Conservation (phyloP, 1,140 invertebrate genomes). For the Lordiphosa clarofinis region DNA sequence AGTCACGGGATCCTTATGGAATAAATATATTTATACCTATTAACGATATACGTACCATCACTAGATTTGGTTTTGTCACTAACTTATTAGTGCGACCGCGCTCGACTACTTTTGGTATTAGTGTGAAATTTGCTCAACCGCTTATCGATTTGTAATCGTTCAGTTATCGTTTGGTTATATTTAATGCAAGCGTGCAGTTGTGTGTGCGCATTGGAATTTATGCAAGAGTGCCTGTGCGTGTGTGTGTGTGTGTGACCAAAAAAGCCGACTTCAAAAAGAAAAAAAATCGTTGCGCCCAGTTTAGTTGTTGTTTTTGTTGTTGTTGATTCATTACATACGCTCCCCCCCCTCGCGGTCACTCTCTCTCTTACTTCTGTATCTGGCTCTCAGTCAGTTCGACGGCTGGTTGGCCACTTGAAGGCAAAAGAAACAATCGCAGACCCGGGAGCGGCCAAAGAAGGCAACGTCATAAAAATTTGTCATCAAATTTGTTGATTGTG, state of each 20-base stretch:
- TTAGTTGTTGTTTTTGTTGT: conserved; percentile 57
- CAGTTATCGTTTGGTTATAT: too few relatives aligned
- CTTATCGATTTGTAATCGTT: too few relatives aligned
- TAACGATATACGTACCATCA: too few relatives aligned
- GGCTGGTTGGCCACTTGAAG: conserved; percentile 22
- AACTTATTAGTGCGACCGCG: too few relatives aligned
- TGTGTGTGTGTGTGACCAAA: conserved; percentile 43
- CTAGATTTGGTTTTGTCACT: too few relatives aligned
- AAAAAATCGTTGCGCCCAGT: conserved; percentile 61
- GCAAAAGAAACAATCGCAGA: conserved; percentile 43
- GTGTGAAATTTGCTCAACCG: too few relatives aligned
- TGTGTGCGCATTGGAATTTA: conserved; percentile 15
- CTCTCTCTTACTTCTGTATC: conserved; percentile 28
- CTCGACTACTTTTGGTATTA: too few relatives aligned
- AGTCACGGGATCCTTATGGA: too few relatives aligned
- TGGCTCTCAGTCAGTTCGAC: conserved; percentile 18
- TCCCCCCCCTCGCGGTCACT: conserved; percentile 46
- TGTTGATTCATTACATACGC: conserved; percentile 75
- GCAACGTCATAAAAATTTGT: conserved; percentile 73
- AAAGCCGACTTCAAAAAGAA: conserved; percentile 69
- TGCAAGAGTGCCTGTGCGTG: neutral
- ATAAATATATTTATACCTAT: too few relatives aligned
- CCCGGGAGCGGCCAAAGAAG: conserved; percentile 61
- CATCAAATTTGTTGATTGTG: conserved; percentile 27
- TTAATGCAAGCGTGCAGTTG: too few relatives aligned